Base-by-base conservation (phyloP, 1,140 invertebrate genomes). In the Hypothenemus hampei region DNA sequence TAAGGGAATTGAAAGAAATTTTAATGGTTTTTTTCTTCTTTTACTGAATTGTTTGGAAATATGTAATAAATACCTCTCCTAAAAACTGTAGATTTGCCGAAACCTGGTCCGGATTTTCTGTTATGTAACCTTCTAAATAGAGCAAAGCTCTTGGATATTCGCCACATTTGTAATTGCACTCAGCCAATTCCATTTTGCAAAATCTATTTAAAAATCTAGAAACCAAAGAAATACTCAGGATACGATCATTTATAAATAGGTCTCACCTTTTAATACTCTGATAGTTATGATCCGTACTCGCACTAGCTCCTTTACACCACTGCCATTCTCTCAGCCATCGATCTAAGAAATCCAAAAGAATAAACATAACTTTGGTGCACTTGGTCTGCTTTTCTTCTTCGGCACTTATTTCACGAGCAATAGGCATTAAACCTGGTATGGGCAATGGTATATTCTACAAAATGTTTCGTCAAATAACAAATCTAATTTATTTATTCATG, bases 81-180 rank as follows among this genome's bases (percentile, higher is more conserved):
- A 85, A 68, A 53, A 82, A 77, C 0, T 77, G 78, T 6, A 82
- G 70, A 35, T 82, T 76, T 33, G 82, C 77, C 41, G 82, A 77
- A 19, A 86, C 66, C 8, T 74, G 72, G 11, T 77, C 69, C 13
- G 77, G 75, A 45, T 77, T 74, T 35, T 78, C 74, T 8, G 73
- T 74, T 71, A 89, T 81, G 48, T 87, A 83, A 39, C 82, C 67
- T 64, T 91, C 87, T 15, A 89, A 63, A 64, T 87, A 89, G 64
- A 86, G 79, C 15, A 89, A 61, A 0, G 86, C 82, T 11, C 87
- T 72, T 40, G 86, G 79, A 65, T 86, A 81, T 64, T 89, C 86
- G 0, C 80, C 81, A 45, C 82, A 86, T 10, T 81, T 74, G 61
- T 83, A 87, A 63, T 86, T 87, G 20, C 81, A 82, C 20, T 79